Conservation (phyloP, 2,888 invertebrate species). For the Polydrusus tereticollis region DNA sequence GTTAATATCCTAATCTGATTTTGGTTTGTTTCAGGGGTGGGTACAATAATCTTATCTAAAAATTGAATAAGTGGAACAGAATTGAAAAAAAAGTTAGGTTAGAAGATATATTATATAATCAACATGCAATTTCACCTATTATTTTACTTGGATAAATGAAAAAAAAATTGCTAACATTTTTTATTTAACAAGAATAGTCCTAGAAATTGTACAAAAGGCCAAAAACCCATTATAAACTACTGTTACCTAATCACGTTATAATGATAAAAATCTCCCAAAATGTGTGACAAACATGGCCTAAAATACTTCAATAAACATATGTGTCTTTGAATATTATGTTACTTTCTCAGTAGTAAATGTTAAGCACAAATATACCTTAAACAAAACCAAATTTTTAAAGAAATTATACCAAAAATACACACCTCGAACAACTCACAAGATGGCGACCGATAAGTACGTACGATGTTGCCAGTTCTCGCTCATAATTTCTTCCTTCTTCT, state of each 20-base stretch:
- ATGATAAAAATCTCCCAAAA: neutral
- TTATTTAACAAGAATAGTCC: no score
- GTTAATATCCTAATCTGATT: no score
- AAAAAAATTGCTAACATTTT: neutral
- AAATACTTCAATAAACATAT: neutral
- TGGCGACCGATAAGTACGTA: slow-evolving; percentile 9
- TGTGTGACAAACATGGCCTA: neutral
- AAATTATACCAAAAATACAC: neutral
- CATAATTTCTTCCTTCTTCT: neutral
- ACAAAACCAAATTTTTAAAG: neutral
- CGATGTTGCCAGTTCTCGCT: slow-evolving; percentile 3
- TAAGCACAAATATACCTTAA: neutral
- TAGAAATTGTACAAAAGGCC: neutral
- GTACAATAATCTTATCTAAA: slow-evolving; percentile 1
- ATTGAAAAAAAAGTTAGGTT: neutral
- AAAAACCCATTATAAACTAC: neutral
- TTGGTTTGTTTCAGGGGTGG: neutral
- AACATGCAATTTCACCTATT: neutral
- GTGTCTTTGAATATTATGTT: neutral
- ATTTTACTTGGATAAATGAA: neutral
- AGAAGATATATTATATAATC: neutral
- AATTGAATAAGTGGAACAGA: neutral
- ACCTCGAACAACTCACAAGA: slow-evolving; percentile 8
- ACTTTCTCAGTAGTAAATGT: neutral
- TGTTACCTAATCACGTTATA: slow-evolving; percentile 7